Evolutionary conservation across 2,113 vertebrate genomes (phyloP), one percentile per base, ranked within the genome.

Genomic region (Spizaetus ornatus): DNA sequence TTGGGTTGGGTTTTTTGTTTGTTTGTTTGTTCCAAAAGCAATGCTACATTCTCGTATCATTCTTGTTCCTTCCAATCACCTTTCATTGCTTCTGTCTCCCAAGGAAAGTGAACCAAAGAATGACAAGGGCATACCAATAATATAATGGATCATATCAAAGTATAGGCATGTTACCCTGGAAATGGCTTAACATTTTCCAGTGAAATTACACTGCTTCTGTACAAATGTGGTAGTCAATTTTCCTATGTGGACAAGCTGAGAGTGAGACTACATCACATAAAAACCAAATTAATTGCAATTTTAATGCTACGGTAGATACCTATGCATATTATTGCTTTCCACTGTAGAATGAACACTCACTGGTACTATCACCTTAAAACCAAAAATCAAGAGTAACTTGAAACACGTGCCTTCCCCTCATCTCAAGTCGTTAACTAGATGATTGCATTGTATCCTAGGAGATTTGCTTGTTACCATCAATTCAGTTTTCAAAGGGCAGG

Each of bases 11-110:
- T 6, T 15, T 31, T 36, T 70, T 42, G 14, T 17, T 21, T 53
- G 26, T 23, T 48, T 48, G 22, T 18, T 53, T 58, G 20, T 32
- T 31, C 25, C 31, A 83, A 40, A 26, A 63, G 10, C 32, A 31
- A 22, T 1, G 27, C 14, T 22, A 25, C 16, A 1, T 42, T 42
- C 43, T 70, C 43, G 0, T 6, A 18, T 20, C 12, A 7, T 38
- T 50, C 55, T 32, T 45, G 10, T 27, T 69, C 43, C 27, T 55
- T 45, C 40, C 52, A 21, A 17, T 5, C 34, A 13, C 1, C 56
- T 66, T 59, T 34, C 16, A 11, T 4, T 20, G 42, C 38, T 58
- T 40, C 53, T 27, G 31, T 3, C 47, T 38, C 66, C 71, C 48
- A 25, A 9, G 26, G 11, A 13, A 32, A 61, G 52, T 2, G 11